These are phyloP conservation scores for Drosophila mauritiana DNA, from an alignment of 1,140 invertebrate species.

Conservation along the genomic window DNA sequence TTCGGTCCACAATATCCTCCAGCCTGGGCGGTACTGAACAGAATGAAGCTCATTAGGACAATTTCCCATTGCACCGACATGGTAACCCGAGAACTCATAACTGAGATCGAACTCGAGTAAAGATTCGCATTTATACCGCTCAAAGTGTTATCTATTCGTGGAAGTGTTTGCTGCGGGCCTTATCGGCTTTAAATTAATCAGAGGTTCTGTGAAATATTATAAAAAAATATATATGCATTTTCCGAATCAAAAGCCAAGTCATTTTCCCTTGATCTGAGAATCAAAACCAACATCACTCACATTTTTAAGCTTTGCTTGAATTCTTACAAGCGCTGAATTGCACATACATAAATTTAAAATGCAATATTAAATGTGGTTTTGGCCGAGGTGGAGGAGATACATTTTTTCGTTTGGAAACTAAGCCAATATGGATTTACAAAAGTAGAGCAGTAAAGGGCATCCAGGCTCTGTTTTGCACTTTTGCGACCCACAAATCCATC, in stretches of 20 bases:
- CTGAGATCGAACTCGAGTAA: background rate
- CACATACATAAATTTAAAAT: no score
- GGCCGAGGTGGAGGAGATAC: background rate
- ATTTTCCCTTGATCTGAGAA: background rate
- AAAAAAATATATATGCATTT: background rate
- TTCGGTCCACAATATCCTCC: constrained; percentile 1
- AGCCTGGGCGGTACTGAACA: background rate
- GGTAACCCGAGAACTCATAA: background rate
- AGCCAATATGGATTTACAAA: background rate
- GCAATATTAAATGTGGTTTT: no score
- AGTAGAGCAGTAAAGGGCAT: background rate
- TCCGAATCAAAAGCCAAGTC: background rate
- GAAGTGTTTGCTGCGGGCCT: background rate
- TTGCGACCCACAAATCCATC: constrained; percentile 20
- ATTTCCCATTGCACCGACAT: background rate
- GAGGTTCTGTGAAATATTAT: background rate
- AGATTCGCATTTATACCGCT: background rate
- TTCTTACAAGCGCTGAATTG: no score
- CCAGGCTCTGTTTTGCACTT: background rate
- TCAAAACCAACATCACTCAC: no score
- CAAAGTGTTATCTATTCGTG: constrained; percentile 1
- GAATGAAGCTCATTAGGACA: background rate
- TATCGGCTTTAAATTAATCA: background rate
- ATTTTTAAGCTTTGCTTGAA: no score
- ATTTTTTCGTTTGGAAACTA: background rate